Evolutionary conservation across 2,888 invertebrate genomes (phyloP), one percentile per base, ranked within the genome.

Genomic region (Pogonocherus hispidulus): DNA sequence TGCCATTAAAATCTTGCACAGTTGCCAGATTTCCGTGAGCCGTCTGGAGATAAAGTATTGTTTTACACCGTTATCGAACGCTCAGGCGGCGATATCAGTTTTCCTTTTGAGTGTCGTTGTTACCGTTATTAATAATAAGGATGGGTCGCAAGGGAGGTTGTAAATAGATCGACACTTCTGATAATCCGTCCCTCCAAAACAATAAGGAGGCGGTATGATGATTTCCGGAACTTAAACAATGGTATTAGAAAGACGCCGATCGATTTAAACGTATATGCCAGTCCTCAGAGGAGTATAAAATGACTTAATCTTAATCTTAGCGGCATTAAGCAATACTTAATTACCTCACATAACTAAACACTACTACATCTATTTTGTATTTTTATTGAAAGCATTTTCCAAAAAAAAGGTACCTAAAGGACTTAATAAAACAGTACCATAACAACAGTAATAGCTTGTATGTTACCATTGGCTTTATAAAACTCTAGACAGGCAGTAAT

Each of bases 1-100:
- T 44, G 63, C 63, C 73, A 70, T 74, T 74, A 72, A 68, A 69
- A 73, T 71, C 62, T 63, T 66, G 65, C 68, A 46, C 66, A 59
- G 69, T 71, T 68, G 70, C 72, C 66, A 69, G 64, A 72, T 70
- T 70, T 37, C 46, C 59, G 52, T 47, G 47, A 54, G 44, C 18
- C 22, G 57, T 16, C 44, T 57, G 44, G 44, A 57, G 57, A 57
- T 57, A 55, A 41, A 41, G 57, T 37, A 55, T 57, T 57, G 44
- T 46, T 57, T 57, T 57, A 57, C 44, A 44, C 44, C 22, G 14
- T 23, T 57, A 57, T 57, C 27, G 27, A 57, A 46, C 55, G 41
- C 32, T 23, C 52, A 23, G 52, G 16, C 18, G 37, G 57, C 44
- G 23, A 46, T 57, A 57, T 44, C 57, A 44, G 44, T 46, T 23